Evolutionary conservation across 2,797 vertebrate species (phyloP), one percentile per base, ranked within the genome.

Genomic region (Euthynnus affinis): DNA sequence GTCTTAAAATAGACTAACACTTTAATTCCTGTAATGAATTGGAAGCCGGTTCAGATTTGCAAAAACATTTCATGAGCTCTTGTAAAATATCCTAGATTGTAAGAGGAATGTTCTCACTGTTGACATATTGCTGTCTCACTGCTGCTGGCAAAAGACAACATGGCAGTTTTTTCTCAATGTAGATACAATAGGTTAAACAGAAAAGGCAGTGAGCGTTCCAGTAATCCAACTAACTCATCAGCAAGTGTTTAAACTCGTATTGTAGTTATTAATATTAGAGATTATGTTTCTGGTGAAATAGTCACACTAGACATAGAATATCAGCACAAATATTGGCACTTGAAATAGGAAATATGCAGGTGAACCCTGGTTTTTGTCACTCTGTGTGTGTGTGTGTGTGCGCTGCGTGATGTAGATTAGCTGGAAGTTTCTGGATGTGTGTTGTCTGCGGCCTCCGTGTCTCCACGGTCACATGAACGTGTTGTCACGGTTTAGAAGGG

Each of bases 401-500:
- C 20, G 53, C 25, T 61, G 44, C 49, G 34, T 65, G 22, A 12
- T 32, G 10, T 34, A 34, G 23, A n/a, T 40, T 29, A 60, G 69
- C 58, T 67, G 17, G 71, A 78, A 15, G 40, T 42, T 72, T 69
- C 73, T 74, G 61, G 56, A 14, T 55, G 58, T 40, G 20, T 69
- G 56, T 66, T 62, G 69, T 58, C 22, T 58, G 20, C 70, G 66
- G 65, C 59, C 64, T 52, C 69, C 2, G 0, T 57, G 62, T 25
- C 64, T 60, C 71, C 40, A 37, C 61, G 29, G 56, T 82, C 32
- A 40, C 70, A 63, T 77, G 71, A 60, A 22, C 2, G 34, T 64
- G 49, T 76, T 72, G 66, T 85, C 60, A 67, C n/a, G 56, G 68
- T 72, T 74, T 23, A 25, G 5, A 14, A 37, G 52, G 61, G 23